A percentile compares a stretch with the other conserved stretches of the same genome.
Evolutionary conservation across 2,888 invertebrate species (phyloP).

Genomic region (Pelosia muscerda): DNA sequence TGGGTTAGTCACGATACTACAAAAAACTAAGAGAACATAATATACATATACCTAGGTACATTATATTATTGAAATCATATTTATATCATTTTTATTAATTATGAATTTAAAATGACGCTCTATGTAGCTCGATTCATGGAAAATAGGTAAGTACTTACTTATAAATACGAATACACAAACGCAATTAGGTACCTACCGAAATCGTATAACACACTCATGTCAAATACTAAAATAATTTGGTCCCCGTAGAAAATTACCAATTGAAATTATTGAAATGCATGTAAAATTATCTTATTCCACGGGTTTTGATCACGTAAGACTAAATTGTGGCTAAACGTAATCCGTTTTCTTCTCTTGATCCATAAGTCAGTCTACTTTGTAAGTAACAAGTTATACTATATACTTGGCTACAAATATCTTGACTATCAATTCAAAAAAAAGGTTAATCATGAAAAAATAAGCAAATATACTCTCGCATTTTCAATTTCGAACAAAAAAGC

Average conservation of each 20-base stretch:
- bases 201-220: background rate
- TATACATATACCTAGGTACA: no score
- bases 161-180: no score
- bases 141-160: no score
- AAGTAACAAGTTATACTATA: background rate
- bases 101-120: no score
- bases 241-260: background rate
- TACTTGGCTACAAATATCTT: background rate
- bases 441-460: background rate
- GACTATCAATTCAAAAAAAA: background rate
- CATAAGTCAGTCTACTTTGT: background rate
- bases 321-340: background rate
- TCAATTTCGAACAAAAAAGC: background rate
- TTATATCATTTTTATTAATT: background rate
- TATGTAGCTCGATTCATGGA: no score
- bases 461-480: background rate
- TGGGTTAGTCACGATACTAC: background rate
- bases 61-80: no score
- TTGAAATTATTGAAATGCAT: background rate
- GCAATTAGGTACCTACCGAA: background rate
- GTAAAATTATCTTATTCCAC: background rate
- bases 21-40: background rate
- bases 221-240: background rate
- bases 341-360: background rate
- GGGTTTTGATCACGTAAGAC: background rate